Base-by-base conservation (phyloP, 2,113 vertebrate species). In the Benthochromis sp. region DNA sequence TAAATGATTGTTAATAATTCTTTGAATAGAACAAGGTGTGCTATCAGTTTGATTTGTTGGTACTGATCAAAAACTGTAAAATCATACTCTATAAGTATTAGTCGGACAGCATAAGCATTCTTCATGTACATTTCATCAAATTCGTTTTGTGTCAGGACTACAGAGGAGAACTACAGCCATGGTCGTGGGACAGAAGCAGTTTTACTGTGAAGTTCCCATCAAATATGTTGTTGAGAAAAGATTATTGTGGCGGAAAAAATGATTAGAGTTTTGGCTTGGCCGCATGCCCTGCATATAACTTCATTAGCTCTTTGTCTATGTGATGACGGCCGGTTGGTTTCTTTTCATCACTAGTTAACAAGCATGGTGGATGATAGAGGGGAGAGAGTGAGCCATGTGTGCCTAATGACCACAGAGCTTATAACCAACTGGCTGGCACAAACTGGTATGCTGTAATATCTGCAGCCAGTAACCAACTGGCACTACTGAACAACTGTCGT, bases 381-480 rank as follows among this genome's bases (percentile, higher is more conserved):
- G 73, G 82, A 83, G 86, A 88, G 88, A 87, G 90, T 86, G 92
- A 94, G 88, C 82, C 84, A 79, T 89, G 88, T 82, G 52, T 90
- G 76, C 90, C 91, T 91, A 90, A 93, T 92, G 86, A 90, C 86
- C 91, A 7, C 31, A 61, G 24, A 78, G 81, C 82, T 19, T 79
- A n/a, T 61, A 45, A 73, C 88, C 86, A 92, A 90, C 83, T 81
- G 43, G 83, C 82, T 93, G 92, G 92, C 92, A 93, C 84, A 12
- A 11, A 34, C 55, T 17, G n/a, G 53, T 3, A 52, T 43, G 90
- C 84, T 85, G 89, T 92, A 90, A 93, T 90, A 93, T 88, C 84
- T 87, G 57, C 84, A 85, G 92, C 90, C 92, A 91, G 69, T 38
- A 93, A 89, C 55, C 38, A 85, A 57, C 90, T 92, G 93, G 92